Base-by-base conservation (phyloP, 1,140 invertebrate species). In the Cepaea nemoralis region DNA sequence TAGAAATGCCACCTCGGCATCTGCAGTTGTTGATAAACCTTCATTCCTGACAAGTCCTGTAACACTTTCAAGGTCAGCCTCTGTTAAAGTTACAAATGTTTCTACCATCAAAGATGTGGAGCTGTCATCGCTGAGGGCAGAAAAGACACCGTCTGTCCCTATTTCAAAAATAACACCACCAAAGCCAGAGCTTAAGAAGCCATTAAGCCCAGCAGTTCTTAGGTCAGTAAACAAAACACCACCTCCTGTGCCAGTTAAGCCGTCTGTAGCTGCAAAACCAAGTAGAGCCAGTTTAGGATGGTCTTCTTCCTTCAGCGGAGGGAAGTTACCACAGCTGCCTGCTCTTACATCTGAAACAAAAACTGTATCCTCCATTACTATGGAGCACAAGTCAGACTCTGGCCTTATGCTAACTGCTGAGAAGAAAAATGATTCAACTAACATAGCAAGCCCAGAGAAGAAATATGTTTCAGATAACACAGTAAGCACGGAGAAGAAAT, bases 221-320 rank as follows among this genome's bases (percentile, higher is more conserved):
- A 73, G 45, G n/a, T 40, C 70, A 42, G 37, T 40, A 73, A 40
- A 16, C 6, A 73, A 73, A 73, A 45, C 39, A 10, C 70, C 70
- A 40, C 70, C 70, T 12, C 70, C 70, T 14, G 70, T 73, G 37
- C 37, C 70, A 39, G 27, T 10, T 8, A 73, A 73, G 70, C 70
- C 70, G 27, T 40, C 70, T 16, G 37, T 73, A 24, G 35, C 70
- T 16, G 24, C 39, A 3, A 73, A 45, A 45, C 70, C 70, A 42
- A 45, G 6, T 42, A 10, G 70, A 40, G 24, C 39, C 39, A 42
- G 12, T 39, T 45, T 73, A 14, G 19, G 12, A 35, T 5, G 10
- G 12, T 73, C 70, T 42, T 37, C 70, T 39, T 42, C 70, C 27
- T 73, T 73, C n/a, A 42, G 37, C 27, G 70, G 55, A 10, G 55